Evolutionary conservation across 35 echinoderm and acorn worm genomes (phyloP).

Genomic region (Lytechinus pictus): DNA sequence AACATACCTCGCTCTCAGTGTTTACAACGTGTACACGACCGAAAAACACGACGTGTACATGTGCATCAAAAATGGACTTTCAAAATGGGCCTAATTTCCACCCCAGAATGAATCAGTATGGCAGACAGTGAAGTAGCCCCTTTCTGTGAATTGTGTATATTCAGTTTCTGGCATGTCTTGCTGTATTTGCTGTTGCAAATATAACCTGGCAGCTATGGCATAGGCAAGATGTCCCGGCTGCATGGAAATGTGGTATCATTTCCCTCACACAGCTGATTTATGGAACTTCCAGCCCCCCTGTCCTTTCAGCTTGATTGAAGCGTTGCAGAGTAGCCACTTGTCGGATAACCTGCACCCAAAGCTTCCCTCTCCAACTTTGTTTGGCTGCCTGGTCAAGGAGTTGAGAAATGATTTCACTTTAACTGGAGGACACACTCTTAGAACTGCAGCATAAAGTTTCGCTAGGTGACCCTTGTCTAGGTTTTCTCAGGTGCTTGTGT

Average conservation of each 20-base stretch:
- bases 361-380: slow-evolving; percentile 58
- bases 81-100: too few species aligned
- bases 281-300: too few species aligned
- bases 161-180: slow-evolving; percentile 58
- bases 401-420: too few species aligned
- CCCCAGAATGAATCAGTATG: slow-evolving; percentile 57
- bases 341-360: slow-evolving; percentile 64
- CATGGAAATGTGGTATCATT: slow-evolving; percentile 74
- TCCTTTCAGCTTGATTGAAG: too few species aligned
- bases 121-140: slow-evolving; percentile 59
- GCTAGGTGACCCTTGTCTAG: slow-evolving; percentile 41
- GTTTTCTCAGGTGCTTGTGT: slow-evolving; percentile 56
- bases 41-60: too few species aligned
- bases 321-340: too few species aligned
- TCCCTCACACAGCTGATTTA: slow-evolving; percentile 60
- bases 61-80: too few species aligned
- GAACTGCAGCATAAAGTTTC: slow-evolving; percentile 45
- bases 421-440: too few species aligned
- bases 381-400: slow-evolving; percentile 55
- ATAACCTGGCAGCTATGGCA: slow-evolving; percentile 63
- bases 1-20: too few species aligned
- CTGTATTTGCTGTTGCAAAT: slow-evolving; percentile 69
- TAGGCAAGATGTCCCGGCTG: slow-evolving; percentile 65
- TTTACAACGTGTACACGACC: too few species aligned
- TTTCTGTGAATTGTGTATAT: slow-evolving; percentile 58